Evolutionary conservation across 2,113 vertebrate species (phyloP).

Genomic region (Silurus meridionalis): DNA sequence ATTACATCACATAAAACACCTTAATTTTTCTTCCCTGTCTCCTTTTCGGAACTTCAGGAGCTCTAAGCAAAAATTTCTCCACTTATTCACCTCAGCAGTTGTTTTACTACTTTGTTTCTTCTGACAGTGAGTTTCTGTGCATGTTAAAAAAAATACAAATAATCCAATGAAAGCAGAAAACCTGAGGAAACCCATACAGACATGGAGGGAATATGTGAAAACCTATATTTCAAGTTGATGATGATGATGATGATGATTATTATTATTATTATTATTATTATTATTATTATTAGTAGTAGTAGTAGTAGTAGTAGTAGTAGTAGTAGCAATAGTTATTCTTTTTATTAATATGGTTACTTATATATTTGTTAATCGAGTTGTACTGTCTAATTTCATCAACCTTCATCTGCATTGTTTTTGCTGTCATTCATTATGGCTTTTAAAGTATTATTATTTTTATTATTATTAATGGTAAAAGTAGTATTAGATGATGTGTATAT

Average conservation of each 20-base stretch:
- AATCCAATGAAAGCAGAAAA: not conserved
- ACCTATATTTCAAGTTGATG: too few relatives aligned
- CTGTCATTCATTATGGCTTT: too few relatives aligned
- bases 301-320: not conserved
- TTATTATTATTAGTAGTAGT: not conserved
- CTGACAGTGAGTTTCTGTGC: not conserved
- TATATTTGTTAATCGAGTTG: not conserved
- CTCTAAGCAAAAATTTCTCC: not conserved
- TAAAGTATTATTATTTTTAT: too few relatives aligned
- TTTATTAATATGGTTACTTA: not conserved
- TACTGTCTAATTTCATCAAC: too few relatives aligned
- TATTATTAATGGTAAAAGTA: too few relatives aligned
- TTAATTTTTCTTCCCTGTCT: slow-evolving; percentile 13
- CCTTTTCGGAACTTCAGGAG: not conserved
- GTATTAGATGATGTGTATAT: not conserved
- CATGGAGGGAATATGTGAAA: not conserved
- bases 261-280: not conserved
- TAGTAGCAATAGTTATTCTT: not conserved
- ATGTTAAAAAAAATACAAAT: not conserved
- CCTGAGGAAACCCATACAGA: not conserved
- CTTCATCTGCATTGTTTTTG: too few relatives aligned
- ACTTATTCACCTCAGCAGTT: not conserved
- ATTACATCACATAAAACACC: slow-evolving; percentile 25
- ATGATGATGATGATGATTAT: too few relatives aligned
- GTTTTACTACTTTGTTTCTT: not conserved